A percentile compares a stretch with the other conserved stretches of the same genome.
Evolutionary conservation across 2,888 invertebrate species (phyloP).

Genomic region (Macrosiphum euphorbiae): DNA sequence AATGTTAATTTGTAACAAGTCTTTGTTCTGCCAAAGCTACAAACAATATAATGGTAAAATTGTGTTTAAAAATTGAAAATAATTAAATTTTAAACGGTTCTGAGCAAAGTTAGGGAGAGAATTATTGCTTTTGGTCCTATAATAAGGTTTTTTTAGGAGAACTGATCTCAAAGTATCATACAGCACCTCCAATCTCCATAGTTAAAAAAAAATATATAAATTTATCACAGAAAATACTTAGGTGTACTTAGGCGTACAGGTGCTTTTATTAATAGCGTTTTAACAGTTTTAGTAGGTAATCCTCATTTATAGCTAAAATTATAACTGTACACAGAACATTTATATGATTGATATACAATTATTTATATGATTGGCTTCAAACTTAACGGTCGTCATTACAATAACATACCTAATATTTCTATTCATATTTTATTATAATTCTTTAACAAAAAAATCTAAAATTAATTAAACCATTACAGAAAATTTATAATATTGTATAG

Average conservation of each 20-base stretch:
- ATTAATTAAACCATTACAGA: background rate
- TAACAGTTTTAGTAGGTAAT: background rate
- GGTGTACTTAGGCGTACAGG: background rate
- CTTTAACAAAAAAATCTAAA: background rate
- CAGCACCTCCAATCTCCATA: accelerated
- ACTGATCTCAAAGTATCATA: background rate
- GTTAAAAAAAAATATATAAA: background rate
- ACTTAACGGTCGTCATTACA: background rate
- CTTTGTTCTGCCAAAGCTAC: background rate
- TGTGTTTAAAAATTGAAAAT: background rate
- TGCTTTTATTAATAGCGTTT: background rate
- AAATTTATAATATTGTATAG: background rate
- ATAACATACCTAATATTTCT: background rate
- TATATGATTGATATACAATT: background rate
- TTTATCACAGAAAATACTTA: background rate
- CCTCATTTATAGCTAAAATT: background rate
- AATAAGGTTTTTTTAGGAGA: background rate
- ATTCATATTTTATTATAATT: background rate
- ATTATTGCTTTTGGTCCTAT: background rate
- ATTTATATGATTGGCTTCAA: background rate
- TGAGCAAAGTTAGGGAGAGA: background rate
- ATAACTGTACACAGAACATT: background rate
- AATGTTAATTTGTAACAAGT: background rate
- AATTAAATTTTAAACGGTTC: background rate
- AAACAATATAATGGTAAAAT: background rate